A percentile compares a stretch with the other conserved stretches of the same genome.
These are phyloP conservation scores for Pocillopora meandrina DNA, from an alignment of 92 coral and sea anemone species.

Conservation along the genomic window DNA sequence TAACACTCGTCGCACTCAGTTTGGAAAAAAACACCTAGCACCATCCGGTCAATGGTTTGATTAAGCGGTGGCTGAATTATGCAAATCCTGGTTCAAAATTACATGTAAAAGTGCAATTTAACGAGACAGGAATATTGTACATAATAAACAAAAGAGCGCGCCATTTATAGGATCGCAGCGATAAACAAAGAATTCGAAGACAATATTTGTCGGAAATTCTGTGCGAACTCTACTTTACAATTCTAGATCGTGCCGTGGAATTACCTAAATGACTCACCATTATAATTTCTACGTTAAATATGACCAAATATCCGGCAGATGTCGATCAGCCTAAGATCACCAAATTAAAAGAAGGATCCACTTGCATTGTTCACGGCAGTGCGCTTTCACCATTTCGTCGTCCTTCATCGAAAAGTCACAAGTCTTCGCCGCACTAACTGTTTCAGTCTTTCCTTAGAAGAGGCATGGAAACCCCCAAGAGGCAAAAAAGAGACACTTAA, in stretches of 20 bases:
- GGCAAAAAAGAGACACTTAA: background rate
- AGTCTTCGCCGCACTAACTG: background rate
- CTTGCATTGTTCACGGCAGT: background rate
- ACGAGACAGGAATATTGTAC: slow-evolving; percentile 33
- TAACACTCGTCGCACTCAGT: background rate
- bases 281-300: slow-evolving; percentile 3
- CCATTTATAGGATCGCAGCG: background rate
- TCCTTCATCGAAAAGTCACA: background rate
- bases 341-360: background rate
- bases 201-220: background rate
- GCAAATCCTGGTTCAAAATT: slow-evolving; percentile 30
- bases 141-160: slow-evolving; percentile 24
- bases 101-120: slow-evolving; percentile 30
- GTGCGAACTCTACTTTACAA: background rate
- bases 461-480: background rate
- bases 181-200: background rate
- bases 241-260: slow-evolving; percentile 1
- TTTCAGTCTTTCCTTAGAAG: slow-evolving; percentile 6
- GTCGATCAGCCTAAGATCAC: background rate
- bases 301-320: slow-evolving; percentile 1
- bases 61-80: slow-evolving; percentile 22
- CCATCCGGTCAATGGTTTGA: slow-evolving; percentile 11
- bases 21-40: background rate
- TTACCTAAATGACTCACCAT: slow-evolving; percentile 37
- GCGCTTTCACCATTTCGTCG: background rate